Evolutionary conservation across 2,797 vertebrate species (phyloP), one percentile per base, ranked within the genome.

Genomic region (Silurus lanzhouensis): DNA sequence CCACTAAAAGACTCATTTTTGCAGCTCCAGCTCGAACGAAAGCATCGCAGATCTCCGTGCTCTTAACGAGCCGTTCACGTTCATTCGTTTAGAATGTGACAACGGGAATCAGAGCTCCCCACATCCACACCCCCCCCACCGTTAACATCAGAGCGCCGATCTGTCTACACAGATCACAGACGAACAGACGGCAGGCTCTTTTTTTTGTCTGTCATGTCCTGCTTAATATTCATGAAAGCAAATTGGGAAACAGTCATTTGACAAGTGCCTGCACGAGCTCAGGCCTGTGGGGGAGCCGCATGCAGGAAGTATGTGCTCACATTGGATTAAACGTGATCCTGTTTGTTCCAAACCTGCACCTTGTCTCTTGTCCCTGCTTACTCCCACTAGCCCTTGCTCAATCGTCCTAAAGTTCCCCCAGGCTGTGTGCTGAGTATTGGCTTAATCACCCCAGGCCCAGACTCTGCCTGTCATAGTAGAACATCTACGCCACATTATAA

Each of bases 161-260:
- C 94, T 95, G 94, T 95, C 94, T 92, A 91, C 90, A 91, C 90
- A 91, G 91, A 95, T 95, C 93, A 95, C 92, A 92, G 88, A 89
- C 90, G 81, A 91, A 91, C 92, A 87, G 88, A 91, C 92, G 93
- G 92, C 91, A 89, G 88, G 88, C 88, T 75, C 91, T 81, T 86
- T 90, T 87, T 91, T 92, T 88, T 91, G 91, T 93, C 93, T 94
- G 92, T 94, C 94, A 95, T 93, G 93, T 91, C 84, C 93, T 92
- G 92, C 93, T 95, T 94, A 96, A 91, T 96, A 95, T 94, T 97
- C 95, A 97, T 95, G 95, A 96, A 96, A 97, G 97, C 97, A 97
- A 97, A 98, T 98, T 96, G 96, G 94, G 93, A 95, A 91, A 95
- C 94, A 96, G 93, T 96, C 96, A 95, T 96, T 96, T 94, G 95